These are phyloP conservation scores for Zaprionus capensis DNA, from an alignment of 1,140 invertebrate species.

Conservation along the genomic window DNA sequence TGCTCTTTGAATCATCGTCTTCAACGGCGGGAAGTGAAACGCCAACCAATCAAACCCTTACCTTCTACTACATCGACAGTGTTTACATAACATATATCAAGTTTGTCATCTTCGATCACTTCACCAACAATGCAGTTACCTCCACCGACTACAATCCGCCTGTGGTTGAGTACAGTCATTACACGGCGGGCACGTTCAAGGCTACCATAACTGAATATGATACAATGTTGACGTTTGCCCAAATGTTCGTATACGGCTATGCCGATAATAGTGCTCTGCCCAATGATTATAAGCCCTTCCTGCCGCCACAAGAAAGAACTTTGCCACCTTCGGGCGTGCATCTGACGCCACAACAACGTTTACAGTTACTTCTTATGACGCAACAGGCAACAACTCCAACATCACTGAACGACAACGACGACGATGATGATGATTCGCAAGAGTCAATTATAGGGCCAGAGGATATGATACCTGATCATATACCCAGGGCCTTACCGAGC, in stretches of 20 bases:
- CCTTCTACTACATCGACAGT: constrained; percentile 75
- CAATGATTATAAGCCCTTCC: constrained; percentile 52
- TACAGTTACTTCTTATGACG: constrained; percentile 55
- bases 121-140: constrained; percentile 7
- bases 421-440: constrained; percentile 7
- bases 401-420: background rate
- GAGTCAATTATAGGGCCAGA: constrained; percentile 27
- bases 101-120: constrained; percentile 69
- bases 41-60: constrained; percentile 45
- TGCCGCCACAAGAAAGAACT: constrained; percentile 34
- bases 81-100: constrained; percentile 71
- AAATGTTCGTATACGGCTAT: constrained; percentile 76
- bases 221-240: constrained; percentile 57
- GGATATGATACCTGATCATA: constrained; percentile 51
- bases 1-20: constrained; percentile 63
- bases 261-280: constrained; percentile 37
- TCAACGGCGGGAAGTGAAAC: constrained; percentile 10
- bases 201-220: constrained; percentile 63
- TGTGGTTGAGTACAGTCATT: constrained; percentile 69
- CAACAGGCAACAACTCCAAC: constrained; percentile 33
- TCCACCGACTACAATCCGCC: constrained; percentile 40
- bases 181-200: constrained; percentile 58
- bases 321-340: background rate
- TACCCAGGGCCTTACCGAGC: background rate
- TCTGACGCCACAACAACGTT: constrained; percentile 48